These are phyloP conservation scores for Glomeris maerens DNA, from an alignment of 1,140 invertebrate genomes.

Conservation along the genomic window DNA sequence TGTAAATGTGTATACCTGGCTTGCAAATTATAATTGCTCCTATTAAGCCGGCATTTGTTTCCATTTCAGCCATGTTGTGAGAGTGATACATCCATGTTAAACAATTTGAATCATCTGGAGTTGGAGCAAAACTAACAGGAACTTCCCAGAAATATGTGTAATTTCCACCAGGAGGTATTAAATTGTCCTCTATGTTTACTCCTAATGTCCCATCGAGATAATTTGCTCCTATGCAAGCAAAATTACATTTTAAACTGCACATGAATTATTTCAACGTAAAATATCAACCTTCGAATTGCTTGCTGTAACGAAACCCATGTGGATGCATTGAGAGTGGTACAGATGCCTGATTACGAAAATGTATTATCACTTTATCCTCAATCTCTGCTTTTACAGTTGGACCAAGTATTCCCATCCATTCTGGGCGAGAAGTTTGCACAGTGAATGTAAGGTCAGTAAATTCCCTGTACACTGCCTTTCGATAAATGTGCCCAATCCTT, in stretches of 20 bases:
- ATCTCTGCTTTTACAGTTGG: slow-evolving; percentile 10
- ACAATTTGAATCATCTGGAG: slow-evolving; percentile 4
- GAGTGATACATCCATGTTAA: neutral
- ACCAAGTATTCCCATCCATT: slow-evolving; percentile 1
- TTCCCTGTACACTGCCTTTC: slow-evolving; percentile 25
- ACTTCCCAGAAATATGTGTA: slow-evolving; percentile 21
- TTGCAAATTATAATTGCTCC: slow-evolving; percentile 24
- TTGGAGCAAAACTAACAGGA: neutral
- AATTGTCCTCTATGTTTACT: slow-evolving; percentile 18
- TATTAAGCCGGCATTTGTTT: slow-evolving; percentile 16
- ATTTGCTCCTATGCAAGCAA: neutral
- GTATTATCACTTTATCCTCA: slow-evolving; percentile 1
- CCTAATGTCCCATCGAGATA: slow-evolving; percentile 9
- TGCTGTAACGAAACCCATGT: slow-evolving; percentile 18
- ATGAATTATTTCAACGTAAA: neutral
- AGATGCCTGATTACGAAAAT: slow-evolving; percentile 13
- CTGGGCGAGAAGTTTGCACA: neutral
- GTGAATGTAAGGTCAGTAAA: slow-evolving; percentile 25
- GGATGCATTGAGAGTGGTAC: slow-evolving; percentile 22
- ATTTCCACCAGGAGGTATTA: slow-evolving; percentile 22
- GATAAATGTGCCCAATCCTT: slow-evolving; percentile 23
- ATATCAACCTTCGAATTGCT: slow-evolving; percentile 20
- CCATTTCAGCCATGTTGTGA: neutral
- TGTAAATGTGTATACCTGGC: slow-evolving; percentile 14
- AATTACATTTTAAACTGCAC: neutral